Base-by-base conservation (phyloP, 2,888 invertebrate species). In the Byasa hedistus region DNA sequence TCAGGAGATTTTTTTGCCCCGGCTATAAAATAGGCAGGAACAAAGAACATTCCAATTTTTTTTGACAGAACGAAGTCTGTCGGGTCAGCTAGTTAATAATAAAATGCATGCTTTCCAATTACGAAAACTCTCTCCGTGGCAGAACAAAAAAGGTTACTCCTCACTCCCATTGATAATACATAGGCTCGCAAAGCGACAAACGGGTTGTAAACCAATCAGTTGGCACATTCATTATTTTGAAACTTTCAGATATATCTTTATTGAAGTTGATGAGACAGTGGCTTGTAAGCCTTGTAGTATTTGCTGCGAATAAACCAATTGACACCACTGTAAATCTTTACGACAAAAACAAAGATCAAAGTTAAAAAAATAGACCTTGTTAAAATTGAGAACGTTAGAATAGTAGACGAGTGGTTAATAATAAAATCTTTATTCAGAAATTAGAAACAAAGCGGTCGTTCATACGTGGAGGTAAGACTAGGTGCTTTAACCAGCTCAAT, bases 221-320 rank as follows among this genome's bases (percentile, higher is more conserved):
- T 24, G 21, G 57, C n/a, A 62, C 55, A 39, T 24, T 57, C 58
- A 55, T 62, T 62, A 57, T 62, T 67, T 57, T 10, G 24, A 60
- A 63, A 55, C 22, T 58, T 63, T 32, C 21, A 21, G 54, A 63
- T 56, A 59, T 63, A 67, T 67, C 66, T 59, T 67, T 63, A 67
- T 67, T 59, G 51, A 54, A 62, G 54, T 63, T 62, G 62, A 58
- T 54, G 62, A 32, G 56, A 67, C 63, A 63, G 63, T 60, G 63
- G n/a, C 15, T 54, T 23, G 10, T 15, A 52, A 52, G 19, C 21
- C 22, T 12, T 8, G 21, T 22, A 39, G 39, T 55, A 60, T 60
- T 56, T 36, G n/a, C 19, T 5, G 48, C 48, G 36, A 63, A 52
- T 39, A 54, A 52, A 60, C 52, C 23, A 54, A 52, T 2, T 22